A percentile compares a stretch with the other conserved stretches of the same genome.
phyloP scores from a whole-genome alignment of 2,113 vertebrate species.

The Oryzias woworae region DNA sequence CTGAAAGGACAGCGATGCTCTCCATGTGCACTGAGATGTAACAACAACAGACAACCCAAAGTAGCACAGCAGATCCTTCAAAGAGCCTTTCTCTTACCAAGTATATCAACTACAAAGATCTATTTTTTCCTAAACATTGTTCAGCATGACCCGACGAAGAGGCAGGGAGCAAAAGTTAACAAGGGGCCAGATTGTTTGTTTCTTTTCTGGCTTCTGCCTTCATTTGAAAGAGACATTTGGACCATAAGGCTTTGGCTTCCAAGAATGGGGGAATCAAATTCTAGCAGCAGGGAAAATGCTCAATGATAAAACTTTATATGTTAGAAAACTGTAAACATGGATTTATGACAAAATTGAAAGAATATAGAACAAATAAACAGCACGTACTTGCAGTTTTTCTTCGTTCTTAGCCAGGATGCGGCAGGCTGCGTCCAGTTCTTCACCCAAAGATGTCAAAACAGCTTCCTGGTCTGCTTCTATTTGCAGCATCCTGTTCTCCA shows the following conservation, averaged over 20 bases:
- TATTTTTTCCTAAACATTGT: not conserved
- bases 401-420: conserved; percentile 80
- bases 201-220: not conserved
- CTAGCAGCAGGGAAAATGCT: too few relatives aligned
- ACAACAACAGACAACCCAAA: not conserved
- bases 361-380: not conserved
- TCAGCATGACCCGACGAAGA: not conserved
- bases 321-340: too few relatives aligned
- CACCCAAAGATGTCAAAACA: conserved; percentile 82
- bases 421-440: conserved; percentile 86
- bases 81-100: not conserved
- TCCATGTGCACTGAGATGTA: not conserved
- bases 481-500: conserved; percentile 79
- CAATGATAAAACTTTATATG: too few relatives aligned
- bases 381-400: conserved; percentile 86
- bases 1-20: not conserved
- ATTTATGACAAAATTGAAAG: not conserved
- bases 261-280: not conserved
- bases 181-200: not conserved
- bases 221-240: not conserved
- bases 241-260: not conserved
- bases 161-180: not conserved
- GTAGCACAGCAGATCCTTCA: not conserved
- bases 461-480: conserved; percentile 86
- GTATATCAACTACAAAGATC: not conserved